These are phyloP conservation scores for Chrysoperla carnea DNA, from an alignment of 1,140 invertebrate species.

Conservation along the genomic window DNA sequence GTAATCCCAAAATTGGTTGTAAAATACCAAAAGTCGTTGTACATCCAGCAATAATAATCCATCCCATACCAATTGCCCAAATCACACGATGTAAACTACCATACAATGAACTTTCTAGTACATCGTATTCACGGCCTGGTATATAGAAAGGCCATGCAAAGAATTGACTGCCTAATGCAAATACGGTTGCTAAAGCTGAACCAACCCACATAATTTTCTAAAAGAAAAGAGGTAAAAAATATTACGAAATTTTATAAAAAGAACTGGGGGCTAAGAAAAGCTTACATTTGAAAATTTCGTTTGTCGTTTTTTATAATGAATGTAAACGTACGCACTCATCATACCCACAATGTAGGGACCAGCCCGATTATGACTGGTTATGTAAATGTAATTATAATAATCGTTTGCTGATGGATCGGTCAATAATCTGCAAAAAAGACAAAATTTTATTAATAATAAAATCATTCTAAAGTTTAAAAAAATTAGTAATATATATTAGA, in stretches of 20 bases:
- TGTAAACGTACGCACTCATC: conserved; percentile 33
- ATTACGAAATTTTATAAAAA: too few relatives aligned
- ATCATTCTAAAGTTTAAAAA: too few relatives aligned
- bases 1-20: too few relatives aligned
- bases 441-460: conserved; percentile 4
- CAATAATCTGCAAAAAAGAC: conserved; percentile 33
- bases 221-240: too few relatives aligned
- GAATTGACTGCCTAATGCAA: conserved; percentile 34
- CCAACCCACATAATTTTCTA: conserved; percentile 27
- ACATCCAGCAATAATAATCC: conserved; percentile 39
- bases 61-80: conserved; percentile 47
- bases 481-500: too few relatives aligned
- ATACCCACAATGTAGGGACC: conserved; percentile 44
- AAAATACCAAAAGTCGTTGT: too few relatives aligned
- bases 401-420: conserved; percentile 36
- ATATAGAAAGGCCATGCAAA: conserved; percentile 41
- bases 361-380: conserved; percentile 52
- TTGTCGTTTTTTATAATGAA: too few relatives aligned
- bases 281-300: too few relatives aligned
- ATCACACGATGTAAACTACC: conserved; percentile 41
- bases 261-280: too few relatives aligned
- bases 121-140: conserved; percentile 32
- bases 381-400: conserved; percentile 42
- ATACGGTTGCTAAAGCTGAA: conserved; percentile 33
- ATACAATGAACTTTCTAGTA: conserved; percentile 41